These are phyloP conservation scores for Xylota sylvarum DNA, from an alignment of 2,888 invertebrate species.

Conservation along the genomic window DNA sequence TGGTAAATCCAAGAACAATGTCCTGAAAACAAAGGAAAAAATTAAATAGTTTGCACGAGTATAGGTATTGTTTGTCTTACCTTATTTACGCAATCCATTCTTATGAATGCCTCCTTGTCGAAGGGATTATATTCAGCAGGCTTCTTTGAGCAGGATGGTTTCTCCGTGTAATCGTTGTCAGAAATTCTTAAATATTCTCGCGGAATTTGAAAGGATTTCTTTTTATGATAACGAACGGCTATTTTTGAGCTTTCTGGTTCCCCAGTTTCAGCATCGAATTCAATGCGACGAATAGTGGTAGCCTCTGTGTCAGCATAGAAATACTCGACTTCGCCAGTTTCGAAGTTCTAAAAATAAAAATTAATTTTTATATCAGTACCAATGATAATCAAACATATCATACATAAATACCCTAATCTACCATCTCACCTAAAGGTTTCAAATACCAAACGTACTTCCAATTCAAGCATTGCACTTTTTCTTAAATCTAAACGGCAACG, in stretches of 20 bases:
- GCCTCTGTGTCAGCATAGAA: constrained; percentile 77
- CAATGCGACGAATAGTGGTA: constrained; percentile 78
- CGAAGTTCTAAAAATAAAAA: constrained; percentile 81
- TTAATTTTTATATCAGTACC: background rate
- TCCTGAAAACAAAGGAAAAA: constrained; percentile 79
- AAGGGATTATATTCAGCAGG: constrained; percentile 67
- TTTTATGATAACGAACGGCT: constrained; percentile 82
- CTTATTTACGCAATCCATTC: constrained; percentile 83
- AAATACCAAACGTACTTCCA: no score
- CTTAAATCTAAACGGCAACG: no score
- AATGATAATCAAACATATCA: no score
- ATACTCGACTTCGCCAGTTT: constrained; percentile 83
- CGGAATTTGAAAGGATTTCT: constrained; percentile 83
- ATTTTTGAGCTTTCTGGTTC: constrained; percentile 82
- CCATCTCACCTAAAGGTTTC: no score
- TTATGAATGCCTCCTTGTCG: constrained; percentile 81
- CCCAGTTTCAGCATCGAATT: constrained; percentile 84
- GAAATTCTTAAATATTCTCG: constrained; percentile 80
- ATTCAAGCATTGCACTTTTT: no score
- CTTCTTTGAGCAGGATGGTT: constrained; percentile 68
- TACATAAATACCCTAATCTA: no score
- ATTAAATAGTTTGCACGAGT: constrained; percentile 3
- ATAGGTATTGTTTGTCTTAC: constrained; percentile 76
- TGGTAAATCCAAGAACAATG: constrained; percentile 83
- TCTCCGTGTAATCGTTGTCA: constrained; percentile 40